Conservation (phyloP, 2,797 vertebrate genomes). For the Streptopelia turtur region DNA sequence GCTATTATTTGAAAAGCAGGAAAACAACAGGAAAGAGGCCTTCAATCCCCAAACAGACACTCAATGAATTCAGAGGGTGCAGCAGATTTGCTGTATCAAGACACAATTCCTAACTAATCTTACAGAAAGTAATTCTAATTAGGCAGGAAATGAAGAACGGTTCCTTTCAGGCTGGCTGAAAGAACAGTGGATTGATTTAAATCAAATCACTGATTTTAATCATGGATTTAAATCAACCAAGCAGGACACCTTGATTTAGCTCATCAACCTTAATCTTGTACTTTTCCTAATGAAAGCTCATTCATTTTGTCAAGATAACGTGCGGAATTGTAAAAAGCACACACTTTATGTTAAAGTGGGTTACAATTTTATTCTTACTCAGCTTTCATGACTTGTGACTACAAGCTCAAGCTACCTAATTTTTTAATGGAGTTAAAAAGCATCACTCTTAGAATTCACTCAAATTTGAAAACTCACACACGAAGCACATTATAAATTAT, state of each 20-base stretch:
- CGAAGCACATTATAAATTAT: neutral
- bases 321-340: slow-evolving; percentile 23
- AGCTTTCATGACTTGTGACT: slow-evolving; percentile 26
- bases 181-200: slow-evolving; percentile 64
- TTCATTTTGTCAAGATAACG: slow-evolving; percentile 54
- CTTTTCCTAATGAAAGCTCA: slow-evolving; percentile 48
- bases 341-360: slow-evolving; percentile 13
- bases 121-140: slow-evolving; percentile 60
- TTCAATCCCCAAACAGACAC: neutral
- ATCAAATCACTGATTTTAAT: slow-evolving; percentile 71
- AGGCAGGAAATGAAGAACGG: slow-evolving; percentile 60
- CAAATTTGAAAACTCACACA: neutral
- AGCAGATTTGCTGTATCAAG: neutral
- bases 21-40: neutral
- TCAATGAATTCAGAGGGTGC: neutral
- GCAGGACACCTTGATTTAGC: slow-evolving; percentile 67
- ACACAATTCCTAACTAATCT: slow-evolving; percentile 1
- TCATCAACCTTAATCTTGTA: slow-evolving; percentile 68
- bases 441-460: neutral
- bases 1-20: neutral
- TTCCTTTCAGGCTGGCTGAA: slow-evolving; percentile 44
- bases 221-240: slow-evolving; percentile 59
- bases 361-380: slow-evolving; percentile 24
- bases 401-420: neutral
- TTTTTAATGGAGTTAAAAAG: slow-evolving; percentile 15